Conservation (phyloP, 2,113 vertebrate species). For the Plectropomus leopardus region DNA sequence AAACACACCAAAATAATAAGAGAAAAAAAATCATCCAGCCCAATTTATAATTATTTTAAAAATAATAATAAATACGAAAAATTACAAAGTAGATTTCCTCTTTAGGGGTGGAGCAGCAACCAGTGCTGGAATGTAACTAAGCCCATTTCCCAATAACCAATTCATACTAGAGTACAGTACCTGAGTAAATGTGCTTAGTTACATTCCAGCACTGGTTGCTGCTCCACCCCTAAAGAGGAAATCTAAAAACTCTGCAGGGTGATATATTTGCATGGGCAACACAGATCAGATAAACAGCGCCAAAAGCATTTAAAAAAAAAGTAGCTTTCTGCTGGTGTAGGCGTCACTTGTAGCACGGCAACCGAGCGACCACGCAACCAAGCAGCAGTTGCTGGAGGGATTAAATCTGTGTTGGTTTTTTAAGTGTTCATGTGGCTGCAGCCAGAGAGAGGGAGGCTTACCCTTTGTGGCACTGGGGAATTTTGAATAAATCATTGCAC, state of each 20-base stretch:
- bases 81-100: slow-evolving; percentile 8
- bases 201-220: too few relatives aligned
- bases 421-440: slow-evolving; percentile 11
- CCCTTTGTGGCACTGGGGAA: slow-evolving; percentile 17
- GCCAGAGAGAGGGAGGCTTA: slow-evolving; percentile 18
- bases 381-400: slow-evolving; percentile 54
- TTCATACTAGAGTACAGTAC: too few relatives aligned
- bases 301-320: slow-evolving; percentile 24
- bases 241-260: background rate
- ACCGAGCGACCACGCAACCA: slow-evolving; percentile 30
- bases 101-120: background rate
- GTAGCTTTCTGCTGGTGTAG: slow-evolving; percentile 34
- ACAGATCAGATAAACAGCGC: slow-evolving; percentile 7
- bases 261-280: background rate
- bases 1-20: too few relatives aligned
- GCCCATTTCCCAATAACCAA: too few relatives aligned
- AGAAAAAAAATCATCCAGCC: too few relatives aligned
- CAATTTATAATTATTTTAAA: too few relatives aligned
- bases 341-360: slow-evolving; percentile 58
- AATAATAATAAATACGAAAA: too few relatives aligned
- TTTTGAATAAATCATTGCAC: slow-evolving; percentile 44
- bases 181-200: too few relatives aligned
- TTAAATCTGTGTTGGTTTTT: slow-evolving; percentile 2
- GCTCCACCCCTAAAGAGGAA: background rate
- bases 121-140: too few relatives aligned